phyloP scores from a whole-genome alignment of 2,113 vertebrate species.

The Hystrix cristata region DNA sequence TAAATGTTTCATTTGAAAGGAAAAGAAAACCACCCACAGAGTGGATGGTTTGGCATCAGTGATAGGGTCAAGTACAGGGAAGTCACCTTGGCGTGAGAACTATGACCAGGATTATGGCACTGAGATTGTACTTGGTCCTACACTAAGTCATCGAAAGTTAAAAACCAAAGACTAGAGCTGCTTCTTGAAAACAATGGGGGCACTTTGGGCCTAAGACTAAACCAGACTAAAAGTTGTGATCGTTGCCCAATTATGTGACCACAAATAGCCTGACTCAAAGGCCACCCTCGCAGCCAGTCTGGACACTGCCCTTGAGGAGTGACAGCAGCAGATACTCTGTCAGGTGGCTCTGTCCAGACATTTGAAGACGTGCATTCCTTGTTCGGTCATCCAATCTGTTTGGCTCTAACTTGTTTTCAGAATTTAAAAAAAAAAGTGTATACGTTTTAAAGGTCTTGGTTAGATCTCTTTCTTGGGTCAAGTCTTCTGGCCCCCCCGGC shows the following conservation, averaged over 20 bases:
- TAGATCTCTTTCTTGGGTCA: slow-evolving; percentile 48
- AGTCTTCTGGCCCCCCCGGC: background rate
- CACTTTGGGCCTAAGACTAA: background rate
- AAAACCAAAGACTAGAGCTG: background rate
- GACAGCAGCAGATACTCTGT: slow-evolving; percentile 12
- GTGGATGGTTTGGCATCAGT: background rate
- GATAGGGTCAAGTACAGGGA: background rate
- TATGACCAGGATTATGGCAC: background rate
- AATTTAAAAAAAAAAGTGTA: background rate
- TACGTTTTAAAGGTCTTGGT: slow-evolving; percentile 61
- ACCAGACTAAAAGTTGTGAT: background rate
- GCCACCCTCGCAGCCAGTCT: background rate
- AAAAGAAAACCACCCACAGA: background rate
- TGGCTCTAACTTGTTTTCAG: slow-evolving; percentile 31
- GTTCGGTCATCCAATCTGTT: slow-evolving; percentile 32
- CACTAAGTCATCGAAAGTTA: background rate
- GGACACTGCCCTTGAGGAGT: background rate
- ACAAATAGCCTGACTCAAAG: slow-evolving; percentile 26
- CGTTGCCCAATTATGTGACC: background rate
- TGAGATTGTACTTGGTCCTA: background rate
- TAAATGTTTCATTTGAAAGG: slow-evolving; percentile 32
- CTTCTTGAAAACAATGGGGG: background rate
- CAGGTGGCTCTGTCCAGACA: slow-evolving; percentile 20
- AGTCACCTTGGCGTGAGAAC: background rate
- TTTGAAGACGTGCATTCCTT: slow-evolving; percentile 28